Evolutionary conservation across 2,113 vertebrate species (phyloP), one percentile per base, ranked within the genome.

Genomic region (Dryoscopus gambensis): DNA sequence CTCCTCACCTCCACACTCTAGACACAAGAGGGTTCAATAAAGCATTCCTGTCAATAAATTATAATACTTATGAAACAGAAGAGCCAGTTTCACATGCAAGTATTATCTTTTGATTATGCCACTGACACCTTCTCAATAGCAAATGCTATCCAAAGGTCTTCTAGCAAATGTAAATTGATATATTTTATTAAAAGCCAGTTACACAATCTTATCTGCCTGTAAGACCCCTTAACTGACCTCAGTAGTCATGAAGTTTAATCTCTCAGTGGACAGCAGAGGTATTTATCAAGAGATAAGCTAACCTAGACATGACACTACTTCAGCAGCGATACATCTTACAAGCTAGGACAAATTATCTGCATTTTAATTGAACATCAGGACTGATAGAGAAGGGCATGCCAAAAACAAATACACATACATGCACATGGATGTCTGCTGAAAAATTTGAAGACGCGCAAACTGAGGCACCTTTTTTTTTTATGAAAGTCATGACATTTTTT

Each of bases 301-400:
- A 65, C 79, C 63, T 40, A 93, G 82, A 95, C 91, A 94, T 76
- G 92, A 92, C 92, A 96, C 55, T 17, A 74, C 77, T 84, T 91
- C 62, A 96, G 81, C 55, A 84, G 84, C 37, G 50, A 97, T 95
- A 88, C 90, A 94, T 97, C 88, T 96, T 92, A 92, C 83, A 87
- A 65, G 67, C 50, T 30, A 44, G 70, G 84, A 88, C 82, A 85
- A 74, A 81, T 94, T 90, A 95, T 89, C 97, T 95, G 89, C 92
- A 97, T 97, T 93, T 96, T 94, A 96, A 97, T 68, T 96, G 88
- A 78, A 75, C 71, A 93, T 47, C 49, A 55, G 69, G 81, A 81
- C 33, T 63, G 59, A 93, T 2, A 13, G 47, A 73, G 65, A 91
- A 89, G 62, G 19, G 37, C 65, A 82, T 6, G 46, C 13, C 28